Conservation (phyloP, 2,113 vertebrate species). For the Baryphthengus martii region DNA sequence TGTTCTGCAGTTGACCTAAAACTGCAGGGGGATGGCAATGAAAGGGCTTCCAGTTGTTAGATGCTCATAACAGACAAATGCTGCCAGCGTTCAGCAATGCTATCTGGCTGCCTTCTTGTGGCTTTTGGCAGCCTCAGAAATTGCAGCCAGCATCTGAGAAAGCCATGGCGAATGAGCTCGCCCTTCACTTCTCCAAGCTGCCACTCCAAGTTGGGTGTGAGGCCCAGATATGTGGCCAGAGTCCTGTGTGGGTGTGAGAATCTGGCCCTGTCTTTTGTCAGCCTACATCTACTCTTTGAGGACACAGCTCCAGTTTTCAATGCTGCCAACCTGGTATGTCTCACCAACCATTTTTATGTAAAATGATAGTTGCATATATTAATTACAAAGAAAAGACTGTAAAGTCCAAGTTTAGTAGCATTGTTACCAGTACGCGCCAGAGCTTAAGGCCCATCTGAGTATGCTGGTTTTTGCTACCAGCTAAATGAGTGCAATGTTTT, state of each 20-base stretch:
- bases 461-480: background rate
- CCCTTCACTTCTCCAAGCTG: accelerated
- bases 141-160: background rate
- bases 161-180: accelerated
- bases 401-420: background rate
- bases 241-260: background rate
- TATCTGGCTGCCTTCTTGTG: constrained; percentile 2
- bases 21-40: background rate
- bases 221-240: background rate
- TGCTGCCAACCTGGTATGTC: background rate
- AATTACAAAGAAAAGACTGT: constrained; percentile 12
- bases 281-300: background rate
- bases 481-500: background rate
- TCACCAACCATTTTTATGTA: background rate
- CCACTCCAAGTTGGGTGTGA: background rate
- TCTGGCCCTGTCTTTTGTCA: background rate
- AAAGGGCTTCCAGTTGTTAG: background rate
- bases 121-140: background rate
- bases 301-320: background rate
- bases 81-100: background rate
- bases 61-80: background rate
- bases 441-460: background rate
- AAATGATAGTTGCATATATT: background rate
- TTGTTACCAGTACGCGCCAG: background rate
- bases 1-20: background rate